Percentiles rank a stretch among this genome's conserved stretches.
Evolutionary conservation across 2,888 invertebrate species (phyloP).

Genomic region (Pyrgus malvae): DNA sequence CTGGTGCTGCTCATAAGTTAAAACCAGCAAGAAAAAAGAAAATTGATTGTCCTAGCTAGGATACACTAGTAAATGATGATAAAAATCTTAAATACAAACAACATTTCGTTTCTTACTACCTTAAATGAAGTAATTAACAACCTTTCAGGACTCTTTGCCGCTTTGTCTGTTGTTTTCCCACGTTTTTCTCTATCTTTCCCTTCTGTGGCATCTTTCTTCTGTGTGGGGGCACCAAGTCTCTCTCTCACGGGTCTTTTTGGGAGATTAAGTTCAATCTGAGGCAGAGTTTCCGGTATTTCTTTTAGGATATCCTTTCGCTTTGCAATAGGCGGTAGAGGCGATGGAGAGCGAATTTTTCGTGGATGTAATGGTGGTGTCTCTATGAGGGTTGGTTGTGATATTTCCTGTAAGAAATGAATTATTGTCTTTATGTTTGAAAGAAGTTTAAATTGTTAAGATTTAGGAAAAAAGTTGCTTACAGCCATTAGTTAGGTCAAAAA

Average conservation of each 20-base stretch:
- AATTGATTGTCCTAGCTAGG: neutral
- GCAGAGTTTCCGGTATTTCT: constrained; percentile 55
- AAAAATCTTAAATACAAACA: constrained; percentile 13
- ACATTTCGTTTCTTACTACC: constrained; percentile 64
- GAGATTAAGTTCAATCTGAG: constrained; percentile 72
- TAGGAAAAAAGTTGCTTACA: too few species aligned
- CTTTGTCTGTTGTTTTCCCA: constrained; percentile 35
- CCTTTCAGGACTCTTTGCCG: constrained; percentile 69
- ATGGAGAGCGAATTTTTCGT: constrained; percentile 38
- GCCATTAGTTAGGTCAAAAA: too few species aligned
- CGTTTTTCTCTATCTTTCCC: constrained; percentile 50
- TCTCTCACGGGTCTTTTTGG: constrained; percentile 75
- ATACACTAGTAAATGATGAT: neutral
- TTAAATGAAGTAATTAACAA: constrained; percentile 60
- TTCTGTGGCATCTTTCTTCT: constrained; percentile 46
- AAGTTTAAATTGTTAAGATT: too few species aligned
- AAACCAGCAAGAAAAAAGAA: too few species aligned
- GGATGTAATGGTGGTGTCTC: constrained; percentile 49
- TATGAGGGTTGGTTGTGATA: constrained; percentile 50
- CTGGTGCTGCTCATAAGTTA: too few species aligned
- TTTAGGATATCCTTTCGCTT: constrained; percentile 38
- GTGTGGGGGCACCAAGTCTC: constrained; percentile 60
- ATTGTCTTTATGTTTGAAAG: too few species aligned
- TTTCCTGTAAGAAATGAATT: constrained; percentile 53
- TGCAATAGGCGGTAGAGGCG: constrained; percentile 28